Conservation (phyloP, 2,888 invertebrate genomes). For the Malacosoma neustria region DNA sequence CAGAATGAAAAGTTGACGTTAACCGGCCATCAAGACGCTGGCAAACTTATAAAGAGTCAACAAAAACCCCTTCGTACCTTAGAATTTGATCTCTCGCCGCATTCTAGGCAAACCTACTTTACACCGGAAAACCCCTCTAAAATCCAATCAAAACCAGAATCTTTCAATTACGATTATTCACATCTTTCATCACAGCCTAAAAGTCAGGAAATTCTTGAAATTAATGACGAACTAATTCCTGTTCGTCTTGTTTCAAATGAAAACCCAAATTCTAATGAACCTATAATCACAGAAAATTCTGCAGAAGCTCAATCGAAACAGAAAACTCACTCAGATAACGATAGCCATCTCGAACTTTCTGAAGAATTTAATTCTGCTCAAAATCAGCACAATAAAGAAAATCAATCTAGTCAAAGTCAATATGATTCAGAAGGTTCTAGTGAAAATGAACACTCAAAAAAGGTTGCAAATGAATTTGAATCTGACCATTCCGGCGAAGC, state of each 20-base stretch:
- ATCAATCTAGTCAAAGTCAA: conserved; percentile 6
- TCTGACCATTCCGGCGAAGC: not conserved
- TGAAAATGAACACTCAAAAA: not conserved
- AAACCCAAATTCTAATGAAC: not conserved
- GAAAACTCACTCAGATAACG: not conserved
- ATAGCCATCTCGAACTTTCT: not conserved
- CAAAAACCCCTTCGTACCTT: conserved; percentile 9
- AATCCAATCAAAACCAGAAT: conserved; percentile 12
- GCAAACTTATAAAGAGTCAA: conserved; percentile 17
- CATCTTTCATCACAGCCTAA: not conserved
- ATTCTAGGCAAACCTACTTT: conserved; percentile 4
- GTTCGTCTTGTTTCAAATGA: not conserved
- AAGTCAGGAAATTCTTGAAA: not conserved
- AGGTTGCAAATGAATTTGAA: conserved; percentile 5
- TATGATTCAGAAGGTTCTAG: conserved; percentile 4
- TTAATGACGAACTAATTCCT: not conserved
- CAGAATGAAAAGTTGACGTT: conserved; percentile 25
- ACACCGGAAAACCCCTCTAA: not conserved
- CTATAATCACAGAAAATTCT: not conserved
- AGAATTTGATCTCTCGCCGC: conserved; percentile 6
- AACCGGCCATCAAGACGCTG: conserved; percentile 21
- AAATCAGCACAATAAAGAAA: conserved; percentile 14
- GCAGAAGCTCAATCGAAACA: not conserved
- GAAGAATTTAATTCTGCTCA: conserved; percentile 20
- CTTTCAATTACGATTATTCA: not conserved